A percentile compares a stretch with the other conserved stretches of the same genome.
Evolutionary conservation across 1,140 invertebrate species (phyloP).

Genomic region (Euwallacea fornicatus): DNA sequence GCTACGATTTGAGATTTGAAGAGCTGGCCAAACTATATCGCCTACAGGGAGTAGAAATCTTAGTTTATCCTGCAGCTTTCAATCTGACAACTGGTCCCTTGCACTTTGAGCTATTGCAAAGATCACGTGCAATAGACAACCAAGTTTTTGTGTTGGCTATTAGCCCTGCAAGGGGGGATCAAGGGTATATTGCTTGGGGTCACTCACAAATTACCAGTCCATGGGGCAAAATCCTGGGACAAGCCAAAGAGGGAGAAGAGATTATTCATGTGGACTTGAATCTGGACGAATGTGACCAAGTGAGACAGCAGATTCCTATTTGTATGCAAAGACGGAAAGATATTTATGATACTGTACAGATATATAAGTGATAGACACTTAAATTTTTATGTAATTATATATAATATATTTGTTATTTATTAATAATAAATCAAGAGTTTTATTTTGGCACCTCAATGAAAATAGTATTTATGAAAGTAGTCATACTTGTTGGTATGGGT

Average conservation of each 20-base stretch:
- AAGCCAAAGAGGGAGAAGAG: constrained; percentile 70
- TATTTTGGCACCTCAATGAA: too few relatives aligned
- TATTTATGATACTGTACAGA: constrained; percentile 68
- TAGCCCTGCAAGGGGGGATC: constrained; percentile 75
- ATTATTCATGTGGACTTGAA: constrained; percentile 80
- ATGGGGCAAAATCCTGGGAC: constrained; percentile 79
- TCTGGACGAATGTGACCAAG: constrained; percentile 70
- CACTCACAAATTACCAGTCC: constrained; percentile 85
- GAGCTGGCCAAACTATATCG: constrained; percentile 86
- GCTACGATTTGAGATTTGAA: constrained; percentile 91
- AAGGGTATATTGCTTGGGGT: constrained; percentile 86
- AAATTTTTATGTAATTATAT: too few relatives aligned
- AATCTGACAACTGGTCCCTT: constrained; percentile 93
- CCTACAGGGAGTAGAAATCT: constrained; percentile 49
- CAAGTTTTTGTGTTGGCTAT: constrained; percentile 76
- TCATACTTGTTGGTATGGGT: too few relatives aligned
- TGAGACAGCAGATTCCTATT: constrained; percentile 80
- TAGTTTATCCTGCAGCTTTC: constrained; percentile 73
- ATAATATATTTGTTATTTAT: too few relatives aligned
- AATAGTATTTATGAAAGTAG: too few relatives aligned
- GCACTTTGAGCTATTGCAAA: constrained; percentile 86
- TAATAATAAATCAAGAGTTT: too few relatives aligned
- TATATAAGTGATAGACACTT: neutral
- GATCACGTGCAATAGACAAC: constrained; percentile 83
- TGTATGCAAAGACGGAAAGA: constrained; percentile 75